phyloP scores from a whole-genome alignment of 2,797 vertebrate species.

The Heterohyrax brucei region DNA sequence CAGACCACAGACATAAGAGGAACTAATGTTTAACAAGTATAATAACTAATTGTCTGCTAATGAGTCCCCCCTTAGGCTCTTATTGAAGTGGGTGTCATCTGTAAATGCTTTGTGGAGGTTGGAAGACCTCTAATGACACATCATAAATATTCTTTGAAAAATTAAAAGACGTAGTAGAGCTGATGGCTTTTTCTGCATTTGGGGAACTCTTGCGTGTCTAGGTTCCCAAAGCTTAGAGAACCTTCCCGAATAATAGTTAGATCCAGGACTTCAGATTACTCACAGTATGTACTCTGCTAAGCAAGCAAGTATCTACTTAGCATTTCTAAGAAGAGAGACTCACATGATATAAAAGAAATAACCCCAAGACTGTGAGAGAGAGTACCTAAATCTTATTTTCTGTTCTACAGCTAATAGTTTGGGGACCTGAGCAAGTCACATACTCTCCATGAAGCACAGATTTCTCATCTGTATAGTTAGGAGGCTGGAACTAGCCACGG shows the following conservation, averaged over 20 bases:
- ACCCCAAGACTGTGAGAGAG: neutral
- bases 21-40: slow-evolving; percentile 81
- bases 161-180: slow-evolving; percentile 64
- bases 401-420: neutral
- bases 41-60: slow-evolving; percentile 80
- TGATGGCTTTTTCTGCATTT: slow-evolving; percentile 57
- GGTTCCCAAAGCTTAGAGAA: neutral
- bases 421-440: neutral
- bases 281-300: neutral
- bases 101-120: slow-evolving; percentile 74
- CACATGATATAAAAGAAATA: neutral
- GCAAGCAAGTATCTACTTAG: neutral
- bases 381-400: slow-evolving; percentile 15
- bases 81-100: slow-evolving; percentile 78
- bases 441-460: neutral
- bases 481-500: neutral
- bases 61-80: slow-evolving; percentile 76
- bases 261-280: neutral
- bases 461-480: neutral
- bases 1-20: slow-evolving; percentile 61
- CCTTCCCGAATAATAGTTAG: neutral
- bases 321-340: neutral
- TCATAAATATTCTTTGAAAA: slow-evolving; percentile 80
- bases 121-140: slow-evolving; percentile 68
- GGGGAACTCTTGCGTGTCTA: neutral